phyloP scores from a whole-genome alignment of 37 sponge, comb jelly and placozoan genomes.

The Cliona cf. orientalis region DNA sequence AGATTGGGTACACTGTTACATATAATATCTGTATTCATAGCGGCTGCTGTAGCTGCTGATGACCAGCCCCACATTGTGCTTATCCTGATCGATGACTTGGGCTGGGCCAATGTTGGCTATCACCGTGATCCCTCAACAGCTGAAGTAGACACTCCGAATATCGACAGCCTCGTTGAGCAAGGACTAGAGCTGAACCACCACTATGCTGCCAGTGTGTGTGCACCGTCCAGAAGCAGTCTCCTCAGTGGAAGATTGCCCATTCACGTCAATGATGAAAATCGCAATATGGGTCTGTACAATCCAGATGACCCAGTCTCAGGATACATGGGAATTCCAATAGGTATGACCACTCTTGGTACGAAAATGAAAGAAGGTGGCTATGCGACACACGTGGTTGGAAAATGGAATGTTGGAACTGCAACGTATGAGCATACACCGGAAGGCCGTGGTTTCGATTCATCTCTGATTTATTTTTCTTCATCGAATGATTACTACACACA shows the following conservation, averaged over 20 bases:
- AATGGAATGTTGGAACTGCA: no score
- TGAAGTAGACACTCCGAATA: no score
- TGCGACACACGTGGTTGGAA: constrained; percentile 31
- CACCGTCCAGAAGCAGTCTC: constrained; percentile 28
- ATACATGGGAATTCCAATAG: constrained; percentile 27
- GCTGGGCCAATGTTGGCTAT: no score
- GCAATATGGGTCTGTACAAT: background rate
- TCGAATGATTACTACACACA: constrained; percentile 33
- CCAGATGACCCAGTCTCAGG: constrained; percentile 32
- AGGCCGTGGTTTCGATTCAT: constrained; percentile 41
- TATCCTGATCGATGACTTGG: no score
- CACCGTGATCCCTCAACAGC: no score
- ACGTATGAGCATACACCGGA: constrained; percentile 30
- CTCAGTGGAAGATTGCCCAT: constrained; percentile 43
- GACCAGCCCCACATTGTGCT: constrained; percentile 18
- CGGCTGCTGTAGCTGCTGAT: no score
- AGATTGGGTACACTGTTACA: no score
- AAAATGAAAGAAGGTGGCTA: constrained; percentile 33
- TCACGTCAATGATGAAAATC: constrained; percentile 35
- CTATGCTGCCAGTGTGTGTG: constrained; percentile 29
- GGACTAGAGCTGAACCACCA: constrained; percentile 35
- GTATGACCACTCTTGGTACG: no score
- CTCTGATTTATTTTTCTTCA: constrained; percentile 30
- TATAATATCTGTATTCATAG: no score
- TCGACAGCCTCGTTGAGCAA: no score